A percentile compares a stretch with the other conserved stretches of the same genome.
Evolutionary conservation across 2,888 invertebrate genomes (phyloP).

Genomic region (Drosophila melanosoma): DNA sequence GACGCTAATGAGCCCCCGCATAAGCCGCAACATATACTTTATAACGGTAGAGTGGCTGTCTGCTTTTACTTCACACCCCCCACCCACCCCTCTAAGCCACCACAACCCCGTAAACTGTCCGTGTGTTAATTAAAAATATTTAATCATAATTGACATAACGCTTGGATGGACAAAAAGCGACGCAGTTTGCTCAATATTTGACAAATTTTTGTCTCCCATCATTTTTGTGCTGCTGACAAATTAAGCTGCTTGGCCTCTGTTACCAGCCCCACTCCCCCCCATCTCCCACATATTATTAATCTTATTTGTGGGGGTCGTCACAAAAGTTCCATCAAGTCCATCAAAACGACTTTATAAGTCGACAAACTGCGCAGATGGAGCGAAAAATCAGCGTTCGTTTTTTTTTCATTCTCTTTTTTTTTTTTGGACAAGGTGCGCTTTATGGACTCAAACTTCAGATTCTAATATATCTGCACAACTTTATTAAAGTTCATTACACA

Average conservation of each 20-base stretch:
- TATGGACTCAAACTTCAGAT: background rate
- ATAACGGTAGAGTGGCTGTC: slow-evolving; percentile 1
- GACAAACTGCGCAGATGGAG: slow-evolving; percentile 11
- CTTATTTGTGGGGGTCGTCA: slow-evolving; percentile 34
- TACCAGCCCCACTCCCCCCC: background rate
- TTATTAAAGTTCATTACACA: slow-evolving; percentile 41
- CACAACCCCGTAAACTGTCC: background rate
- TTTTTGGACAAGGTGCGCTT: slow-evolving; percentile 10
- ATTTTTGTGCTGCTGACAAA: slow-evolving; percentile 61
- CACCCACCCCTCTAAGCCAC: background rate
- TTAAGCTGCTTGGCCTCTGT: slow-evolving; percentile 57
- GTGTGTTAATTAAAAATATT: slow-evolving; percentile 64
- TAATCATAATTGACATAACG: slow-evolving; percentile 71
- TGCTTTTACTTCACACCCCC: too few species aligned
- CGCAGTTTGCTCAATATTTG: slow-evolving; percentile 38
- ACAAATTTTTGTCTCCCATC: slow-evolving; percentile 29
- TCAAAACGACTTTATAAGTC: slow-evolving; percentile 31
- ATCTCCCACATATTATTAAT: slow-evolving; percentile 17
- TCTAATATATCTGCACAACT: slow-evolving; percentile 4
- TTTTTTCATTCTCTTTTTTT: background rate
- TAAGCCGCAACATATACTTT: slow-evolving; percentile 42
- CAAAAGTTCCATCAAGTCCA: slow-evolving; percentile 47
- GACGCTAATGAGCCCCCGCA: slow-evolving; percentile 68
- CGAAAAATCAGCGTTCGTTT: slow-evolving; percentile 30
- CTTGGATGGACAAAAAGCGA: slow-evolving; percentile 15